Conservation (phyloP, 2,888 invertebrate genomes). For the Actias luna region DNA sequence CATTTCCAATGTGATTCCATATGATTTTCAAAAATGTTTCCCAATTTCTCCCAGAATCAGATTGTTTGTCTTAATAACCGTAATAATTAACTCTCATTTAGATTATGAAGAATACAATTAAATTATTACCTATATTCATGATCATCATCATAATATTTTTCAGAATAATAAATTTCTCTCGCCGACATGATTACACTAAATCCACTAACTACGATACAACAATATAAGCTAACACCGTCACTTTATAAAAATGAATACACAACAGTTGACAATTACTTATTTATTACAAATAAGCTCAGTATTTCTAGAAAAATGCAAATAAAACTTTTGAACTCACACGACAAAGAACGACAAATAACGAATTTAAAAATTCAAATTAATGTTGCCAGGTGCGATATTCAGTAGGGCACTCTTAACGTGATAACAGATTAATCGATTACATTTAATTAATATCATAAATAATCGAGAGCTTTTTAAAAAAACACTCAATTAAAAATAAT, state of each 20-base stretch:
- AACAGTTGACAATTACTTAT: background rate
- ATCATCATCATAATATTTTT: constrained; percentile 95
- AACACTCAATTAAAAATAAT: no score
- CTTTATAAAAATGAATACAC: background rate
- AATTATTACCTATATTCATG: constrained; percentile 92
- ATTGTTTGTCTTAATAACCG: background rate
- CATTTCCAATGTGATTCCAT: background rate
- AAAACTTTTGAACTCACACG: constrained; percentile 29
- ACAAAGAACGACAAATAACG: constrained; percentile 21
- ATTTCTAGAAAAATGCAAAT: constrained; percentile 31
- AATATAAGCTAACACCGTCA: background rate
- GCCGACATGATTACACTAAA: constrained; percentile 68
- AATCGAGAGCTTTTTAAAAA: no score
- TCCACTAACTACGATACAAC: background rate
- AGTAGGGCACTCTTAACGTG: background rate
- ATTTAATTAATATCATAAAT: no score
- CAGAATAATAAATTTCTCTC: constrained; percentile 94
- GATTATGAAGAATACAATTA: background rate
- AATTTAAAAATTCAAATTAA: constrained; percentile 25
- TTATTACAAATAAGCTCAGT: background rate
- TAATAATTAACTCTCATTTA: background rate
- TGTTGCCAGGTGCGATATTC: constrained; percentile 28
- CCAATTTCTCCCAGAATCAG: background rate
- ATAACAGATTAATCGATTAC: background rate
- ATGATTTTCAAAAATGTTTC: background rate